A percentile compares a stretch with the other conserved stretches of the same genome.
Evolutionary conservation across 2,113 vertebrate genomes (phyloP).

Genomic region (Leptobrachium ailaonicum): DNA sequence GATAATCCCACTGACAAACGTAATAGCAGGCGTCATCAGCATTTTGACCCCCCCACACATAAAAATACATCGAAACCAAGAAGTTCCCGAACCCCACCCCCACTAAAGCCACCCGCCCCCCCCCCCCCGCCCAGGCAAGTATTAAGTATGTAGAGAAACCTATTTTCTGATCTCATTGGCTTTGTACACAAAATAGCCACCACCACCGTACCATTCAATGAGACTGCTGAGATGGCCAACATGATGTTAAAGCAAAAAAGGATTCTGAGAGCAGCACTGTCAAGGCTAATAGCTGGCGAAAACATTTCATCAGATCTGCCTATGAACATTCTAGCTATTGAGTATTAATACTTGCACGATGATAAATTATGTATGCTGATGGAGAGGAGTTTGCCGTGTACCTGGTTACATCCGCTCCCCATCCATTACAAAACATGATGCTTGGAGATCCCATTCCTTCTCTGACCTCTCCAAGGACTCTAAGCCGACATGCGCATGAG

Average conservation of each 20-base stretch:
- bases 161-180: neutral
- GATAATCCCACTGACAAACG: too few relatives aligned
- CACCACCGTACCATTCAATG: constrained; percentile 2
- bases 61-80: too few relatives aligned
- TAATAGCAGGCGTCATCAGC: too few relatives aligned
- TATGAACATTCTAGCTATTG: neutral
- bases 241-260: constrained; percentile 6
- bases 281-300: neutral
- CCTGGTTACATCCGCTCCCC: neutral
- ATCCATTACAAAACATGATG: neutral
- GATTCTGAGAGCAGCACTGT: neutral
- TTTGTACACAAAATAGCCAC: neutral
- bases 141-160: constrained; percentile 20
- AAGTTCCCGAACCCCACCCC: too few relatives aligned
- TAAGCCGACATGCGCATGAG: neutral
- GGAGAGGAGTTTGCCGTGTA: neutral
- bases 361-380: constrained; percentile 9
- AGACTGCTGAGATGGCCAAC: neutral
- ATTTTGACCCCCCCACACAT: too few relatives aligned
- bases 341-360: neutral
- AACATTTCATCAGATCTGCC: neutral
- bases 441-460: neutral
- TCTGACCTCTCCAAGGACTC: neutral
- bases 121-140: constrained; percentile 7
- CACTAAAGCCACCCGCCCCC: too few relatives aligned